Conservation (phyloP, 2,113 vertebrate genomes). For the Ariopsis seemanni region DNA sequence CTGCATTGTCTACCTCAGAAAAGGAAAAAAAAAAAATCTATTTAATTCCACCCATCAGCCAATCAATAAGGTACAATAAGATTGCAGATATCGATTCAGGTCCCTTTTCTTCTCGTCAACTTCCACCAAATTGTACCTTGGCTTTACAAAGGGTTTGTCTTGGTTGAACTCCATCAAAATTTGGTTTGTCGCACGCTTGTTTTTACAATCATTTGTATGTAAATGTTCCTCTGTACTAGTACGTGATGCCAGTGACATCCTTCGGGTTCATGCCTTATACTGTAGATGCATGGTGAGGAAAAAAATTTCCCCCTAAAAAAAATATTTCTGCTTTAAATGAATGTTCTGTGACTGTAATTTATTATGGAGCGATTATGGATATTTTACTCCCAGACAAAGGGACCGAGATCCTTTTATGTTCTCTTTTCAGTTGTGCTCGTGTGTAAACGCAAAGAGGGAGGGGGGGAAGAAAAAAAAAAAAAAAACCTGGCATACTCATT, state of each 20-base stretch:
- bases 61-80: slow-evolving; percentile 77
- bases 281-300: slow-evolving; percentile 66
- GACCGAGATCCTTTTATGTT: slow-evolving; percentile 30
- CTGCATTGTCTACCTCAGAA: slow-evolving; percentile 81
- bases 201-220: slow-evolving; percentile 64
- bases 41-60: slow-evolving; percentile 70
- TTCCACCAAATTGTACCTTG: slow-evolving; percentile 58
- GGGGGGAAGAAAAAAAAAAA: too few species aligned
- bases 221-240: slow-evolving; percentile 64
- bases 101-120: slow-evolving; percentile 60
- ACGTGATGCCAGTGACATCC: slow-evolving; percentile 71
- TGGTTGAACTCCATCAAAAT: slow-evolving; percentile 44
- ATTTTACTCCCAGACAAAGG: slow-evolving; percentile 60
- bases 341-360: slow-evolving; percentile 76
- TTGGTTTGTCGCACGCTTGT: neutral
- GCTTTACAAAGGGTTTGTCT: slow-evolving; percentile 46
- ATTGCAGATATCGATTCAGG: slow-evolving; percentile 66
- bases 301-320: slow-evolving; percentile 9
- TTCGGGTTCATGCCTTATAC: slow-evolving; percentile 74
- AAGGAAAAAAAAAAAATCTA: slow-evolving; percentile 61
- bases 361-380: slow-evolving; percentile 65
- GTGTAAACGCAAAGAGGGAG: slow-evolving; percentile 9
- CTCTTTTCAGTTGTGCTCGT: slow-evolving; percentile 45
- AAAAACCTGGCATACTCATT: neutral
- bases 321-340: slow-evolving; percentile 61